Evolutionary conservation across 2,888 invertebrate species (phyloP).

Genomic region (Rambutsinella grinnellia): DNA sequence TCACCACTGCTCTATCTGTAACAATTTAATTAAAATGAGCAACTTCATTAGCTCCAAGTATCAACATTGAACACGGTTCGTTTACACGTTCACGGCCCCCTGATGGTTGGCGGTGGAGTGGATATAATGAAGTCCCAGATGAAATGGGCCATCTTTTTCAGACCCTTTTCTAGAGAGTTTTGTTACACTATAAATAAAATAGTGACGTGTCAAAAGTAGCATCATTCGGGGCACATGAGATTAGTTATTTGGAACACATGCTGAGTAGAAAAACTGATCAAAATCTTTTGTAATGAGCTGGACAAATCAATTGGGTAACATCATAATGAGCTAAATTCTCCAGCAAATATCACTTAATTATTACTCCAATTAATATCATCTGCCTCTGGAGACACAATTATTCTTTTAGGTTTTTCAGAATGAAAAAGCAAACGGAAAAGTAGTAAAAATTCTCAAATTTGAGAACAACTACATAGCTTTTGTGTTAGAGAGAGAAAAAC

Average conservation of each 20-base stretch:
- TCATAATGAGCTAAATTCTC: too few species aligned
- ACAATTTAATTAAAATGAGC: slow-evolving; percentile 53
- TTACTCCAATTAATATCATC: too few species aligned
- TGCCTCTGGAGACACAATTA: too few species aligned
- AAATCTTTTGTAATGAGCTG: slow-evolving; percentile 13
- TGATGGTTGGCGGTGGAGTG: background rate
- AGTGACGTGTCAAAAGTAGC: slow-evolving; percentile 4
- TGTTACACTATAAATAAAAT: slow-evolving; percentile 47
- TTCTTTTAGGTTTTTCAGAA: too few species aligned
- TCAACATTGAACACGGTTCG: slow-evolving; percentile 19
- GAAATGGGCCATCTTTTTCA: slow-evolving; percentile 42
- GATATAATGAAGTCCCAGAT: slow-evolving; percentile 43
- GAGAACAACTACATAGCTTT: too few species aligned
- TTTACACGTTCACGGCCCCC: slow-evolving; percentile 32
- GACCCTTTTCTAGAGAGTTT: slow-evolving; percentile 20
- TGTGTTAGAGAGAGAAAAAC: slow-evolving; percentile 28
- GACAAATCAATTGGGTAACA: background rate
- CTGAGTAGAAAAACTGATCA: slow-evolving; percentile 26
- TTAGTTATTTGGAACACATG: slow-evolving; percentile 22
- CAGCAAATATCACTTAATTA: too few species aligned
- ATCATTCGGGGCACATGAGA: background rate
- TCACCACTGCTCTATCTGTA: slow-evolving; percentile 20
- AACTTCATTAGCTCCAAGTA: slow-evolving; percentile 39
- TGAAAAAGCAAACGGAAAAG: too few species aligned
- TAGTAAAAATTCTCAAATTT: too few species aligned